Evolutionary conservation across 2,797 vertebrate species (phyloP), one percentile per base, ranked within the genome.

Genomic region (Eurystomus glaucurus): DNA sequence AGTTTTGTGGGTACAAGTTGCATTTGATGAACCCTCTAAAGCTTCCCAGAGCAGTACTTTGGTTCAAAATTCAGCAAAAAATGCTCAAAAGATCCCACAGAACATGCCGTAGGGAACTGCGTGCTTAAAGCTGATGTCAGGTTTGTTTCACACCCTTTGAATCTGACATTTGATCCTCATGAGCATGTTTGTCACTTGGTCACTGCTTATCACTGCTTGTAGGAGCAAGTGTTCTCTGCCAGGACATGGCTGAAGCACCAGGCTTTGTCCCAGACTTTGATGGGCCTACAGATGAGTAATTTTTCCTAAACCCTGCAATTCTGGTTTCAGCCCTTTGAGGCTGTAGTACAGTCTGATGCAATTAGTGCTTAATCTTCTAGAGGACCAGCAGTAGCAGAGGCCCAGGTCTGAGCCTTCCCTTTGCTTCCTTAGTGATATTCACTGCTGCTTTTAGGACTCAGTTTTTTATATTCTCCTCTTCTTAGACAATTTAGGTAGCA

Each of bases 121-220:
- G 17, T 90, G 21, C 57, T 92, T 72, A 70, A 85, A 88, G 68
- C 61, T 78, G 61, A 72, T 93, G 62, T 82, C 75, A 81, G 68
- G 64, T 76, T 92, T 93, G 78, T 94, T 94, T 95, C 84, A 75
- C 80, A 93, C 35, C 29, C 72, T 93, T 92, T 90, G 37, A 65
- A 70, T 88, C 35, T 88, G 82, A 75, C 55, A 72, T 82, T 89
- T 55, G 78, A 50, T 88, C 66, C 54, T 90, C 68, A 20, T 57
- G 76, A 89, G 50, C 61, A 6, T 84, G 52, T 94, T 95, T 97
- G 75, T 96, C 82, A 85, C 64, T 88, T 88, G 61, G 25, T 15
- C 17, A 58, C 75, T 43, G 39, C 78, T 94, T 90, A 69, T 92
- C 65, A 66, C 26, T 94, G 50, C 84, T 84, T 72, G 48, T 82